These are phyloP conservation scores for Cyprinodon diabolis DNA, from an alignment of 2,797 vertebrate genomes.

Conservation along the genomic window DNA sequence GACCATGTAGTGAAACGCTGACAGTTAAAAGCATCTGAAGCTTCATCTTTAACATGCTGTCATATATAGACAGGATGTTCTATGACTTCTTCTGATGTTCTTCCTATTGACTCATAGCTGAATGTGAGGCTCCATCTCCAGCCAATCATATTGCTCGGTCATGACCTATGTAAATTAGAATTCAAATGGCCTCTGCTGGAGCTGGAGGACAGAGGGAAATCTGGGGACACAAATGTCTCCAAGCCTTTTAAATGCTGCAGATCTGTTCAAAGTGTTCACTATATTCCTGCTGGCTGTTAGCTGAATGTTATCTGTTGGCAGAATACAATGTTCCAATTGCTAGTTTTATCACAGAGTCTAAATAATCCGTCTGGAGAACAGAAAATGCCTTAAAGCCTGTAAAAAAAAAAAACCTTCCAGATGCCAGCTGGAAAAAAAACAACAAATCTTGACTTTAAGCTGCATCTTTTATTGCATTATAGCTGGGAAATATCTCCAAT, in stretches of 20 bases:
- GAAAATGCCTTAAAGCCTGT: not conserved
- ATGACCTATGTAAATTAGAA: constrained; percentile 9
- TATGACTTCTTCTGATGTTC: not conserved
- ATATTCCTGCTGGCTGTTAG: not conserved
- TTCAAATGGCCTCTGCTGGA: not conserved
- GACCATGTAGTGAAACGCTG: not conserved
- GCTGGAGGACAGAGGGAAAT: not conserved
- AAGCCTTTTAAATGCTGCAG: not conserved
- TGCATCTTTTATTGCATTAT: not conserved
- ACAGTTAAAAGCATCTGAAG: too few relatives aligned
- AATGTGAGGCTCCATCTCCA: not conserved
- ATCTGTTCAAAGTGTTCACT: constrained; percentile 3
- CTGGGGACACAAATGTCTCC: constrained; percentile 1
- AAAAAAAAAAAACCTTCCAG: not conserved
- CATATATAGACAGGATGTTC: not conserved
- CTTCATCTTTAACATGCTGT: not conserved
- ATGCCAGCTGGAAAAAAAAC: not conserved
- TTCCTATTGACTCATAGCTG: not conserved
- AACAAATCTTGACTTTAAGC: not conserved
- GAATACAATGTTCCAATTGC: not conserved
- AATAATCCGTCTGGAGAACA: not conserved
- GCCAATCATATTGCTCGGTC: not conserved
- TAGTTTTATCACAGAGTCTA: constrained; percentile 3
- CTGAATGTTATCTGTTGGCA: constrained; percentile 1
- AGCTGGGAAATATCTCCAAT: not conserved